phyloP scores from a whole-genome alignment of 37 sponge, comb jelly and placozoan species.

The Crambe crambe region DNA sequence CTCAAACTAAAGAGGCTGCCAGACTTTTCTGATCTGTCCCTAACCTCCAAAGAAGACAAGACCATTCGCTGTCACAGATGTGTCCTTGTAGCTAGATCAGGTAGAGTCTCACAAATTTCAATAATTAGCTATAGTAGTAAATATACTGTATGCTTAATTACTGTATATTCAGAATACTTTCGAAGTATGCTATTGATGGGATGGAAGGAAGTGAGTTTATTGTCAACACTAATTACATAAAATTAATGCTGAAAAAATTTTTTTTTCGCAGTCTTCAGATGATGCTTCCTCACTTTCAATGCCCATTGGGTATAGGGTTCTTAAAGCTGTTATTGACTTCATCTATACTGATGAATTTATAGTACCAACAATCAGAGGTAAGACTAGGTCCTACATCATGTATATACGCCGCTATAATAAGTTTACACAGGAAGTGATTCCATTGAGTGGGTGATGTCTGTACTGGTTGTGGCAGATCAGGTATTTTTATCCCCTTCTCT shows the following conservation, averaged over 20 bases:
- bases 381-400: neutral
- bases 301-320: constrained; percentile 19
- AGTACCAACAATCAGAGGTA: neutral
- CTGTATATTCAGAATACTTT: constrained; percentile 68
- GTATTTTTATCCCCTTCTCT: constrained; percentile 14
- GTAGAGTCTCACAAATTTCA: too few relatives aligned
- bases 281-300: constrained; percentile 22
- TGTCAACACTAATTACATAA: neutral
- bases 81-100: constrained; percentile 80
- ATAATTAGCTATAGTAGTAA: too few relatives aligned
- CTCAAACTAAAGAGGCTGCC: constrained; percentile 3
- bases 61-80: constrained; percentile 69
- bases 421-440: constrained; percentile 14
- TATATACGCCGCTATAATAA: neutral
- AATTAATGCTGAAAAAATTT: neutral
- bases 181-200: constrained; percentile 83
- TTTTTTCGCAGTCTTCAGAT: constrained; percentile 28
- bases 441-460: constrained; percentile 32
- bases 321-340: constrained; percentile 67
- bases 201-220: constrained; percentile 74
- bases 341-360: constrained; percentile 56
- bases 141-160: neutral
- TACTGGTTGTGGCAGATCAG: constrained; percentile 67
- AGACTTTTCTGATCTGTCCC: constrained; percentile 35
- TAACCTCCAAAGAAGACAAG: constrained; percentile 36